Evolutionary conservation across 2,113 vertebrate genomes (phyloP).

Genomic region (Chinchilla lanigera): DNA sequence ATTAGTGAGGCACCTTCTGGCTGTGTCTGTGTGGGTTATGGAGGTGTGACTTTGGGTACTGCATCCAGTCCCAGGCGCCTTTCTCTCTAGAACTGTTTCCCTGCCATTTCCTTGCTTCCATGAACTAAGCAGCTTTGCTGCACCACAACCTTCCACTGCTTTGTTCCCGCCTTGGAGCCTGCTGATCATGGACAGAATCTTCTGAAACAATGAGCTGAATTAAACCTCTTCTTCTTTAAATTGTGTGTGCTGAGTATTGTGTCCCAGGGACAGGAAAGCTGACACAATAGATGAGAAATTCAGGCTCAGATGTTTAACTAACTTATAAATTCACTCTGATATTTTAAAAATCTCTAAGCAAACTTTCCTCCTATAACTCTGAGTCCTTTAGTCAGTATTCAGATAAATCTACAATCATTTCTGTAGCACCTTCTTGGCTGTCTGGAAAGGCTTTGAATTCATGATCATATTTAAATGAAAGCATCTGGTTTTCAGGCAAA

Average conservation of each 20-base stretch:
- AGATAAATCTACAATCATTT: background rate
- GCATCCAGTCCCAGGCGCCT: background rate
- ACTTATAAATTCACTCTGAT: background rate
- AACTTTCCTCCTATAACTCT: slow-evolving; percentile 33
- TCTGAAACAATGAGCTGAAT: background rate
- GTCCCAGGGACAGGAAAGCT: background rate
- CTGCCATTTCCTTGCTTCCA: background rate
- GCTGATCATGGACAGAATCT: background rate
- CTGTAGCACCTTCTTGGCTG: background rate
- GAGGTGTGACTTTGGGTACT: background rate
- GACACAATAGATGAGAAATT: background rate
- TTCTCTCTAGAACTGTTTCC: background rate
- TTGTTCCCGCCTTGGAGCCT: background rate
- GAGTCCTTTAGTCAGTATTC: slow-evolving; percentile 4
- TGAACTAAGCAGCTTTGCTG: background rate
- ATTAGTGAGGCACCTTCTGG: background rate
- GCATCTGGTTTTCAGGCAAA: background rate
- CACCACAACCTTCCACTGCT: background rate
- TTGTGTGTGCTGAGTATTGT: background rate
- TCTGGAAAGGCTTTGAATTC: slow-evolving; percentile 5
- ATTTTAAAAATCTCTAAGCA: slow-evolving; percentile 25
- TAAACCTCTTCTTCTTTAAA: background rate
- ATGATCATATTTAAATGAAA: slow-evolving; percentile 45
- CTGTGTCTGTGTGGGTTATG: background rate
- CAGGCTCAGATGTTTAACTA: slow-evolving; percentile 12